Percentiles rank a stretch among this genome's conserved stretches.
Conservation (phyloP, 2,113 vertebrate species). For the Odontesthes bonariensis region DNA sequence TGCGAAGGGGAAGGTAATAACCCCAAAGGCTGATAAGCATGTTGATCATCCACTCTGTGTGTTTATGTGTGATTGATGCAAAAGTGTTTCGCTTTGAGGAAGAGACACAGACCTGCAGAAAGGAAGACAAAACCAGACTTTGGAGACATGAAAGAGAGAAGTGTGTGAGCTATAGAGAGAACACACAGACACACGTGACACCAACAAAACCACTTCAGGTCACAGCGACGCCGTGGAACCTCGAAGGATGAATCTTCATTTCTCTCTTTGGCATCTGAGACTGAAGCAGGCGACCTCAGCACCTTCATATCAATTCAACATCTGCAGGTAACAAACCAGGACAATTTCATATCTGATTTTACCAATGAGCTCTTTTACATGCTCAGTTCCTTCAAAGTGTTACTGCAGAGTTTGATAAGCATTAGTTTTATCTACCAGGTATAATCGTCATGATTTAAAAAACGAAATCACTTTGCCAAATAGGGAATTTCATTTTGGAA, state of each 20-base stretch:
- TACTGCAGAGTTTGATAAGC: too few relatives aligned
- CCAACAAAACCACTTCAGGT: conserved; percentile 19
- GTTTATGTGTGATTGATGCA: background rate
- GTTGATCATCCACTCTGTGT: background rate
- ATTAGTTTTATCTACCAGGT: too few relatives aligned
- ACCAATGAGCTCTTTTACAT: background rate
- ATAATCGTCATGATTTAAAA: too few relatives aligned
- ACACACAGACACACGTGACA: background rate
- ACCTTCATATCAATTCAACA: background rate
- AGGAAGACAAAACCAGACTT: conserved; percentile 17
- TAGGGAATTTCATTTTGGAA: too few relatives aligned
- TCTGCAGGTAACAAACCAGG: conserved; percentile 39
- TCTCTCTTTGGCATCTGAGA: conserved; percentile 15
- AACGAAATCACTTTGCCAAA: too few relatives aligned
- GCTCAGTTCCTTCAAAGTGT: background rate
- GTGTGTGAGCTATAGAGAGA: background rate
- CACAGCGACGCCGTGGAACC: background rate
- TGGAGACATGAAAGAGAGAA: conserved; percentile 22
- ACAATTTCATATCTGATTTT: accelerated
- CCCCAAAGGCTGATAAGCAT: background rate
- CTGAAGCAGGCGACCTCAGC: conserved; percentile 9
- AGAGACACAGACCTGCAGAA: conserved; percentile 11
- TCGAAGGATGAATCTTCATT: conserved; percentile 3
- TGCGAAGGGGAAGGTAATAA: background rate
- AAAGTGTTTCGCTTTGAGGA: background rate